Base-by-base conservation (phyloP, 2,797 vertebrate genomes). In the Trematomus bernacchii region DNA sequence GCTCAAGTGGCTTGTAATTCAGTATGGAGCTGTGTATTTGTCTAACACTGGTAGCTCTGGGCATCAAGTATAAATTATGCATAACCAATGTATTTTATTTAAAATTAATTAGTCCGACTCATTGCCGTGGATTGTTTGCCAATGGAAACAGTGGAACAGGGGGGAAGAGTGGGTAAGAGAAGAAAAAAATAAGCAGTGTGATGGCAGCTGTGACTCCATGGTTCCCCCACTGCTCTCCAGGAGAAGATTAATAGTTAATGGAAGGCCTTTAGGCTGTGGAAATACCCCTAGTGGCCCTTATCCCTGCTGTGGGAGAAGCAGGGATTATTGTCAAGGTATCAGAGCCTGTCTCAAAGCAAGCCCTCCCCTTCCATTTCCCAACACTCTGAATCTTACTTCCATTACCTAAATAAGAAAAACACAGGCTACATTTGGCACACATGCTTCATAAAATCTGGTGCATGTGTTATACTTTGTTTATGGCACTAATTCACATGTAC, bases 171-270 rank as follows among this genome's bases (percentile, higher is more conserved):
- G 40, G 54, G 71, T 48, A 58, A 63, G 46, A 61, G 50, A 57
- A 57, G 33, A 16, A 57, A 47, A 75, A 86, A 50, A 8, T 54
- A 76, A 66, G 21, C 57, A 81, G 85, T 84, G 84, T 78, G 80
- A 83, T 87, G 84, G 90, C 90, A 94, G 91, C 89, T 94, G 93
- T 76, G 91, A 90, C 90, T 92, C 87, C 73, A 84, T 42, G 58
- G 89, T 80, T 87, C 76, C 85, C 89, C 85, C 81, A 81, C 89
- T 86, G 85, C 88, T 90, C 88, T 83, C 90, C 91, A 78, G 77
- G 88, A 92, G 91, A 86, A 93, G 89, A 93, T 94, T 92, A 92
- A 94, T 94, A 93, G 90, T 94, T 95, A 92, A 93, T 92, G 85
- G 89, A 85, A 91, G 91, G 89, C 90, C 93, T 94, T 90, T 84